Evolutionary conservation across 1,140 invertebrate species (phyloP).

Genomic region (Vollenhovia emeryi): DNA sequence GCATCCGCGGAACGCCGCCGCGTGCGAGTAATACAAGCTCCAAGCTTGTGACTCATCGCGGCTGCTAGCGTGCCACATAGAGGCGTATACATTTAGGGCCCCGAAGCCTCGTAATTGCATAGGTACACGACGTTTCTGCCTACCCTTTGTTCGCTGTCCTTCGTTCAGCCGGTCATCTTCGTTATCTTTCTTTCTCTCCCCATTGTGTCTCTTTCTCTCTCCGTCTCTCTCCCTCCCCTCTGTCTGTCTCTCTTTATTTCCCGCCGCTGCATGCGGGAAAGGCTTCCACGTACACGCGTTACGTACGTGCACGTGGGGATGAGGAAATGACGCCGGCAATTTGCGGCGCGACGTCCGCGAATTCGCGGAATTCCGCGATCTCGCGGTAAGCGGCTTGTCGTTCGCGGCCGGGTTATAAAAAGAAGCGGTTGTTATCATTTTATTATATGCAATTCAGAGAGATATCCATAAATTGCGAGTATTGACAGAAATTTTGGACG

Average conservation of each 20-base stretch:
- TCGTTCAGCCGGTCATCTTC: slow-evolving; percentile 41
- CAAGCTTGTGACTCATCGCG: slow-evolving; percentile 58
- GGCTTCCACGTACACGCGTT: slow-evolving; percentile 29
- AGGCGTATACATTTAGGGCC: slow-evolving; percentile 68
- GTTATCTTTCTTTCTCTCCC: slow-evolving; percentile 17
- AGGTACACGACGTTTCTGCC: slow-evolving; percentile 56
- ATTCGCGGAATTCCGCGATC: slow-evolving; percentile 39
- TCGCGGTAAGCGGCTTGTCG: slow-evolving; percentile 1
- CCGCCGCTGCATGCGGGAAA: slow-evolving; percentile 7
- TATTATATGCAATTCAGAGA: not conserved
- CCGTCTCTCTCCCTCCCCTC: not conserved
- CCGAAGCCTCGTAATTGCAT: slow-evolving; percentile 66
- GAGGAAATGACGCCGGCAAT: slow-evolving; percentile 44
- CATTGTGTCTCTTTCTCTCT: slow-evolving; percentile 14
- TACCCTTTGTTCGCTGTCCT: slow-evolving; percentile 56
- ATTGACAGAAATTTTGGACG: not conserved
- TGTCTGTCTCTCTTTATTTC: not conserved
- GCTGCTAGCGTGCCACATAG: slow-evolving; percentile 68
- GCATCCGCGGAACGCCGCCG: slow-evolving; percentile 16
- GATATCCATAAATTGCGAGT: not conserved
- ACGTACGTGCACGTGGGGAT: not conserved
- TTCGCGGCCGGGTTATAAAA: not conserved
- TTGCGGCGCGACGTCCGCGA: slow-evolving; percentile 29
- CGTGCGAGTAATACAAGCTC: slow-evolving; percentile 41
- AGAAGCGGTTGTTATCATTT: not conserved